Conservation (phyloP, 2,888 invertebrate species). For the Coleophora deauratella region DNA sequence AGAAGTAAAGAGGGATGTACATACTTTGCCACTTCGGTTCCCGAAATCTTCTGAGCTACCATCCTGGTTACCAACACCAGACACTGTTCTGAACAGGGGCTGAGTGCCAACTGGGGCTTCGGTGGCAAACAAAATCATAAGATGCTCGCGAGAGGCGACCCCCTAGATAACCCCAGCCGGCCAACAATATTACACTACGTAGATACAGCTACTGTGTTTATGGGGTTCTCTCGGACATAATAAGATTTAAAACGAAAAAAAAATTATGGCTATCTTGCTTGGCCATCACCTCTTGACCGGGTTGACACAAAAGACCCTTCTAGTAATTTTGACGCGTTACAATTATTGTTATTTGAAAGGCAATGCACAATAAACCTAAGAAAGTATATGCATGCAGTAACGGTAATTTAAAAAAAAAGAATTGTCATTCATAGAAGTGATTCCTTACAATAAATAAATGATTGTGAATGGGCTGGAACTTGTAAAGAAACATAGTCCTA, state of each 20-base stretch:
- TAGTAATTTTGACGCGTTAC: no score
- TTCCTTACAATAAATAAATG: no score
- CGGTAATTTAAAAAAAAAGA: no score
- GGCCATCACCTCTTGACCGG: no score
- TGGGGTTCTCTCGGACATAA: background rate
- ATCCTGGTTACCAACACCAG: constrained; percentile 28
- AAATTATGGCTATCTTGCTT: no score
- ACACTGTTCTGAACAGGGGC: constrained; percentile 41
- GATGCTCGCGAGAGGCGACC: constrained; percentile 19
- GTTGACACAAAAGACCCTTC: no score
- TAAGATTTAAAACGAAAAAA: background rate
- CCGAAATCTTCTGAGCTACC: constrained; percentile 74
- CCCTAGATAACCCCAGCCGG: constrained; percentile 39
- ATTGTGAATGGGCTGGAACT: no score
- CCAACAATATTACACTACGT: constrained; percentile 9
- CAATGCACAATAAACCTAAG: no score
- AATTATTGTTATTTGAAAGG: no score
- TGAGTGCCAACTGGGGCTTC: constrained; percentile 24
- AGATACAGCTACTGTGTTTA: background rate
- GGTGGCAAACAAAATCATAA: constrained; percentile 2
- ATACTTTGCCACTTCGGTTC: constrained; percentile 80
- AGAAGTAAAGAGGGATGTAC: background rate
- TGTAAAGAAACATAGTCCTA: no score
- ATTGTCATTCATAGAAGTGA: no score
- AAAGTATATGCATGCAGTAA: no score